Evolutionary conservation across 1,140 invertebrate genomes (phyloP).

Genomic region (Drosophila azteca): DNA sequence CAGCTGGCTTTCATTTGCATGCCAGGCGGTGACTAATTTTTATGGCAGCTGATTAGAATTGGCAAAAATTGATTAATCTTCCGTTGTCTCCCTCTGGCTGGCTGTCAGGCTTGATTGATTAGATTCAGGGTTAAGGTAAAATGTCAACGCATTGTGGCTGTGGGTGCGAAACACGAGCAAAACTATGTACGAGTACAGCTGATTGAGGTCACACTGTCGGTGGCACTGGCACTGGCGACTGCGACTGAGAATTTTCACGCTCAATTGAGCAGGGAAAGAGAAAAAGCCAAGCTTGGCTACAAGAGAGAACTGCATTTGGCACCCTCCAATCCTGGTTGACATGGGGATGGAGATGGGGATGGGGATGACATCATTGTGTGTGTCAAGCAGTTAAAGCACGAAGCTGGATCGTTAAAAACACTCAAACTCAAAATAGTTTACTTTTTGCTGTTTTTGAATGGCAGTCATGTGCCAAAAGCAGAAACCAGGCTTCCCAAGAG

Average conservation of each 20-base stretch:
- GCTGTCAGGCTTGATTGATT: constrained; percentile 75
- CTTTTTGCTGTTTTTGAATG: constrained; percentile 55
- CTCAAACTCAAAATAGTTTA: constrained; percentile 44
- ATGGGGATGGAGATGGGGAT: not conserved
- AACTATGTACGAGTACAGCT: too few species aligned
- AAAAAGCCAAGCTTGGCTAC: constrained; percentile 2
- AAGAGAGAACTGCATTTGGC: constrained; percentile 38
- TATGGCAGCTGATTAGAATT: constrained; percentile 11
- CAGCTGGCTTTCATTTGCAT: not conserved
- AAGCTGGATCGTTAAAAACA: constrained; percentile 50
- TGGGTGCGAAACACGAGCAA: constrained; percentile 31
- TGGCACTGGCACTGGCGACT: constrained; percentile 4
- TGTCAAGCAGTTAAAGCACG: constrained; percentile 20
- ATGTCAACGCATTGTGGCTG: constrained; percentile 55
- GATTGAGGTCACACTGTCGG: not conserved
- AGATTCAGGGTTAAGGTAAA: constrained; percentile 77
- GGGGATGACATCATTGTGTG: constrained; percentile 63
- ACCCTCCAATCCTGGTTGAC: not conserved
- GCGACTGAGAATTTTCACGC: constrained; percentile 54
- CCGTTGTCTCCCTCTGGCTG: not conserved
- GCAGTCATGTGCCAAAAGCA: constrained; percentile 58
- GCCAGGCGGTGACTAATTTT: constrained; percentile 37
- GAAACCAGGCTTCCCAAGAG: constrained; percentile 25
- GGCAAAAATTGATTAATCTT: constrained; percentile 42
- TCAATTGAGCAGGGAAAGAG: constrained; percentile 49